These are phyloP conservation scores for Arvicanthis niloticus DNA, from an alignment of 2,113 vertebrate genomes.

Conservation along the genomic window DNA sequence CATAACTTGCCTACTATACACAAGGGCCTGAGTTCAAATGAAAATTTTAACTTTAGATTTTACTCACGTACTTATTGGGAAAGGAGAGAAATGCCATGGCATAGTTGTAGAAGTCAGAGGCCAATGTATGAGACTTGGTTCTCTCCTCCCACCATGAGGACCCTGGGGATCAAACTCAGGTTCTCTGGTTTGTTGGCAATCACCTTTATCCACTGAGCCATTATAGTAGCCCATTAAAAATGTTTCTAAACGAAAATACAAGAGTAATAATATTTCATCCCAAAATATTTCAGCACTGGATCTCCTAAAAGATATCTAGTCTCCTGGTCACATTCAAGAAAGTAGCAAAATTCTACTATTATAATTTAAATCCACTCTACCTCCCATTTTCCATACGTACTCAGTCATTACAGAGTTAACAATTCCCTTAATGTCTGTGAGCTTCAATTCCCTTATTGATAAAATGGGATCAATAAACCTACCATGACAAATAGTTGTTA, in stretches of 20 bases:
- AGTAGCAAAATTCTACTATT: neutral
- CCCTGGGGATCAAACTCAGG: neutral
- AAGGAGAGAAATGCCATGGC: neutral
- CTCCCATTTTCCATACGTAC: neutral
- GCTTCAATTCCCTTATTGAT: neutral
- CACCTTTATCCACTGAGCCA: neutral
- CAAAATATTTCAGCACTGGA: neutral
- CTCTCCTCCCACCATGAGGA: neutral
- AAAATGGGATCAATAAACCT: neutral
- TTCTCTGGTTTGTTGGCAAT: neutral
- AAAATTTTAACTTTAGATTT: neutral
- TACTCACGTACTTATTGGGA: neutral
- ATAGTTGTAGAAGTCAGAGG: neutral
- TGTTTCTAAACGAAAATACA: neutral
- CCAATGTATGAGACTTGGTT: neutral
- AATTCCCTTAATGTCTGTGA: neutral
- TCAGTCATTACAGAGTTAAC: neutral
- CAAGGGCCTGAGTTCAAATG: neutral
- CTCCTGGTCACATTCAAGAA: neutral
- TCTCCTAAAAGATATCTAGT: neutral
- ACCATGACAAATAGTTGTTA: neutral
- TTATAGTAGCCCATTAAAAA: neutral
- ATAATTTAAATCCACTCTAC: neutral
- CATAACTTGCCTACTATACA: neutral
- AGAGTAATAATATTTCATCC: neutral